Percentiles rank a stretch among this genome's conserved stretches.
Evolutionary conservation across 2,797 vertebrate species (phyloP).

Genomic region (Enteromius trimaculatus): DNA sequence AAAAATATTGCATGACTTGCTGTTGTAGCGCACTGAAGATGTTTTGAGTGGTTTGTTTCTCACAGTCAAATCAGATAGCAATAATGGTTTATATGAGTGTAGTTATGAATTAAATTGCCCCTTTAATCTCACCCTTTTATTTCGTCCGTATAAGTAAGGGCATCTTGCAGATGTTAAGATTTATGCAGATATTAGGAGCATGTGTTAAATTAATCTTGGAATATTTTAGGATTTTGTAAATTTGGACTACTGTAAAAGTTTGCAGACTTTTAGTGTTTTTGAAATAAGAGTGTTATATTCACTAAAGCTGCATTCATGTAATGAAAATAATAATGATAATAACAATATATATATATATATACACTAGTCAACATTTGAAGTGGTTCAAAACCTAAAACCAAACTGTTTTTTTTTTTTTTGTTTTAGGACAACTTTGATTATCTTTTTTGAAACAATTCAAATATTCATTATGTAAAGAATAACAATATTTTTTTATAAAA

Average conservation of each 20-base stretch:
- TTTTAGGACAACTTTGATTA: too few species aligned
- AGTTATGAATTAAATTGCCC: not conserved
- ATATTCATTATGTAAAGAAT: too few species aligned
- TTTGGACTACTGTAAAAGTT: not conserved
- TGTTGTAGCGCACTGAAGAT: not conserved
- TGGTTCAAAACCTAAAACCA: too few species aligned
- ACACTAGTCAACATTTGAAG: too few species aligned
- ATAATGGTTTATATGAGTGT: not conserved
- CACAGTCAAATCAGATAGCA: constrained; percentile 3
- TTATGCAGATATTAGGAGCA: not conserved
- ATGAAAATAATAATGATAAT: not conserved
- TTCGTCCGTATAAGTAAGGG: not conserved
- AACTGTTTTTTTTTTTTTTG: too few species aligned
- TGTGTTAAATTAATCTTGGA: not conserved
- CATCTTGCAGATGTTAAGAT: not conserved
- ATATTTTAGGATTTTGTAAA: not conserved
- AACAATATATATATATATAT: too few species aligned
- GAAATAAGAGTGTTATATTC: not conserved
- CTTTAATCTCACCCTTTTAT: not conserved
- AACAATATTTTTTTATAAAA: too few species aligned
- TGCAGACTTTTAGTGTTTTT: not conserved
- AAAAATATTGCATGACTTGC: not conserved
- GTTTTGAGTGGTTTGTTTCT: not conserved
- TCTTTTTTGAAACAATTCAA: too few species aligned
- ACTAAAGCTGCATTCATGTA: not conserved